A percentile compares a stretch with the other conserved stretches of the same genome.
These are phyloP conservation scores for Chaetogeoica ovagalla DNA, from an alignment of 2,888 invertebrate genomes.

Conservation along the genomic window DNA sequence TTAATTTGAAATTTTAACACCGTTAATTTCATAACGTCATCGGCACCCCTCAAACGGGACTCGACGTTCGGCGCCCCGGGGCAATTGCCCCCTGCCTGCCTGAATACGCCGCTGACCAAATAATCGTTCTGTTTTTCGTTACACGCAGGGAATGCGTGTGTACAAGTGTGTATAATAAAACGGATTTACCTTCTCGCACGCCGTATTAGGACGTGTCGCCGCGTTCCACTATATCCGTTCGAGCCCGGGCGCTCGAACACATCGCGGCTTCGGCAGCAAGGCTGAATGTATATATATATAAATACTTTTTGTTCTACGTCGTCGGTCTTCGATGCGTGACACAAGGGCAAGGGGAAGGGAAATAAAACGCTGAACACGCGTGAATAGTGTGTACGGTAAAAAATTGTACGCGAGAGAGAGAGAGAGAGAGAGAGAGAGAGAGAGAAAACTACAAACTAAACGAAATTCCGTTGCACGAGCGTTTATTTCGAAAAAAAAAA, in stretches of 20 bases:
- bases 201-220: slow-evolving; percentile 22
- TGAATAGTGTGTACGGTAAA: background rate
- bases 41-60: too few species aligned
- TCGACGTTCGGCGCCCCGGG: too few species aligned
- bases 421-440: too few species aligned
- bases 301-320: background rate
- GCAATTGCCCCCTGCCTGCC: too few species aligned
- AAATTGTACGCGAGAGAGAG: background rate
- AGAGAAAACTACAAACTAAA: too few species aligned
- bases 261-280: background rate
- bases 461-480: too few species aligned
- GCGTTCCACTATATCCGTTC: background rate
- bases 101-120: too few species aligned
- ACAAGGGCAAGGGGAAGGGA: background rate
- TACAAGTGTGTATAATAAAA: too few species aligned
- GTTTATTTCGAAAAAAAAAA: background rate
- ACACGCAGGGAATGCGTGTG: too few species aligned
- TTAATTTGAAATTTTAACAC: too few species aligned
- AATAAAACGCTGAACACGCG: background rate
- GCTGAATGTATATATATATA: background rate
- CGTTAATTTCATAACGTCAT: too few species aligned
- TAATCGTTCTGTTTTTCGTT: too few species aligned
- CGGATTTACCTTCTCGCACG: slow-evolving; percentile 12
- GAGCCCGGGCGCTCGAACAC: background rate
- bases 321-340: slow-evolving; percentile 13